phyloP scores from a whole-genome alignment of 2,797 vertebrate genomes.

The Epinephelus coioides region DNA sequence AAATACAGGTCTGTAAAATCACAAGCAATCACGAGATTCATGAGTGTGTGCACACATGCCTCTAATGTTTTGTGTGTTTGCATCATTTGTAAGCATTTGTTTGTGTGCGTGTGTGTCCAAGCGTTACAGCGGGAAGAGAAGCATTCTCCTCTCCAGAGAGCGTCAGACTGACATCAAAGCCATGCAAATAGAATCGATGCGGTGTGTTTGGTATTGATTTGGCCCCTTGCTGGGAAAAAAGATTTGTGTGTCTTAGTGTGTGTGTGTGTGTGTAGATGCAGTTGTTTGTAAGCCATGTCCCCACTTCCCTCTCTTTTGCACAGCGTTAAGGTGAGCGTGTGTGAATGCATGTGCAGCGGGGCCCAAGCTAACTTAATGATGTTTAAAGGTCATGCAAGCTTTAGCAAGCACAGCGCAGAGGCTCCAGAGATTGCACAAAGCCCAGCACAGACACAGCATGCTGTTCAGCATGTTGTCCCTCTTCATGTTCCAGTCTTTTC shows the following conservation, averaged over 20 bases:
- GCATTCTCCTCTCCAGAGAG: slow-evolving; percentile 57
- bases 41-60: slow-evolving; percentile 21
- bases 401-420: slow-evolving; percentile 34
- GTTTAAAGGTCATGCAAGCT: slow-evolving; percentile 77
- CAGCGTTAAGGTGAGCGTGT: slow-evolving; percentile 22
- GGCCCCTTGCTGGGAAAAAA: slow-evolving; percentile 49
- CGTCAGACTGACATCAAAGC: slow-evolving; percentile 72
- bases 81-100: slow-evolving; percentile 41
- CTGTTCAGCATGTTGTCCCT: slow-evolving; percentile 20
- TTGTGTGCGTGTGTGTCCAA: slow-evolving; percentile 29
- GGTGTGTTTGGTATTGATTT: slow-evolving; percentile 75
- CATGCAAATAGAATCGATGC: slow-evolving; percentile 73
- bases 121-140: slow-evolving; percentile 53
- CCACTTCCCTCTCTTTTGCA: slow-evolving; percentile 23
- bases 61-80: slow-evolving; percentile 32
- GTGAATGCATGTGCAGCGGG: slow-evolving; percentile 17
- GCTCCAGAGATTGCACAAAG: slow-evolving; percentile 36
- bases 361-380: slow-evolving; percentile 69
- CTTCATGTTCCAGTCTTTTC: slow-evolving; percentile 20
- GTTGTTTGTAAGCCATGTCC: slow-evolving; percentile 8
- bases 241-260: slow-evolving; percentile 35
- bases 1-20: slow-evolving; percentile 55
- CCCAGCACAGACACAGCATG: slow-evolving; percentile 14
- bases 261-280: slow-evolving; percentile 2
- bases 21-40: slow-evolving; percentile 31